Conservation (phyloP, 35 echinoderm and acorn worm genomes). For the Patiria miniata region DNA sequence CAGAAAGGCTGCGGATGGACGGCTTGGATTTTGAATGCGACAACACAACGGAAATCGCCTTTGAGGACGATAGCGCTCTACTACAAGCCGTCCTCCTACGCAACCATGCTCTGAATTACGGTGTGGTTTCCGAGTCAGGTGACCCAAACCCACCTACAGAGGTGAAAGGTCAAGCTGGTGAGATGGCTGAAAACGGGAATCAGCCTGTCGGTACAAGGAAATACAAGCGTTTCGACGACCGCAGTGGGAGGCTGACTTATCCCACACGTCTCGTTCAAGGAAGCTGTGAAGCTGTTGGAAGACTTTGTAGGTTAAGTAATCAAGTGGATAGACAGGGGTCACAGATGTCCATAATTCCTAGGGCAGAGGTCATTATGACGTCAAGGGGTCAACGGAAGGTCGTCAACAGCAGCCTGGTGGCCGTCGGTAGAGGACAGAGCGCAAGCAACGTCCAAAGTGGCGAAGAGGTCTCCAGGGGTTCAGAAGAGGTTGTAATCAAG, state of each 20-base stretch:
- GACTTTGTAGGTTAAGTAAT: not conserved
- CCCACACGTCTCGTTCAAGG: not conserved
- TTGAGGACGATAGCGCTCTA: slow-evolving; percentile 20
- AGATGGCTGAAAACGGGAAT: not conserved
- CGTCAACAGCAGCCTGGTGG: slow-evolving; percentile 14
- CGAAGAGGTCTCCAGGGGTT: not conserved
- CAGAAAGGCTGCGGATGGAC: not conserved
- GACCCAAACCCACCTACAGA: not conserved
- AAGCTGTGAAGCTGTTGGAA: not conserved
- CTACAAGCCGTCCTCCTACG: slow-evolving; percentile 17
- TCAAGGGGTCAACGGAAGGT: slow-evolving; percentile 9
- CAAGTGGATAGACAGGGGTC: not conserved
- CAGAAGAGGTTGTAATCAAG: not conserved
- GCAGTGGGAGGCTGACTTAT: not conserved
- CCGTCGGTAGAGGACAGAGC: not conserved
- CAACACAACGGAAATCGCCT: not conserved
- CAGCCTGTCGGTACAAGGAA: not conserved
- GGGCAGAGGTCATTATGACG: not conserved
- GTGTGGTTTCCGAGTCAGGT: slow-evolving; percentile 5
- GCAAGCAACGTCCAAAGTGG: not conserved
- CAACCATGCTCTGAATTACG: slow-evolving; percentile 32
- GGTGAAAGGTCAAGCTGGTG: not conserved
- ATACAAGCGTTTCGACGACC: not conserved
- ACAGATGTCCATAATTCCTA: not conserved
- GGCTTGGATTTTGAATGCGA: slow-evolving; percentile 31